Evolutionary conservation across 2,113 vertebrate genomes (phyloP), one percentile per base, ranked within the genome.

Genomic region (Prinia subflava): DNA sequence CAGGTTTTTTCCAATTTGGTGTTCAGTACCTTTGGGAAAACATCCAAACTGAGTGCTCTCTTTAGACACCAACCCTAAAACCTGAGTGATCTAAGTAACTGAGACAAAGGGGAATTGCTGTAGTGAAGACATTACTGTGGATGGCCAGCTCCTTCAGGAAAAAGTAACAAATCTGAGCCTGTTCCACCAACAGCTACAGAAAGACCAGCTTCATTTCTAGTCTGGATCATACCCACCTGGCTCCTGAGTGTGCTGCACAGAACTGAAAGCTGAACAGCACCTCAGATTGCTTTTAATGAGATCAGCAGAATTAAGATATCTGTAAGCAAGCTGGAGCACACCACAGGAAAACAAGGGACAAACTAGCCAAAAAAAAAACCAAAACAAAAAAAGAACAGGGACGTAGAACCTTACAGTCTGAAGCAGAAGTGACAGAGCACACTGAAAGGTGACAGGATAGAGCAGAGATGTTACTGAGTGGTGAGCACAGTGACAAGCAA

Each of bases 1-100:
- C 2, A 0, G 1, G 3, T 23, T 9, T 77, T 63, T 50, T 35
- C 28, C 49, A 31, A 2, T n/a, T 33, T 7, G 1, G 27, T 1
- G 20, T 23, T 68, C 30, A 41, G 19, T 4, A 12, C 24, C 44
- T 78, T 24, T 7, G 30, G n/a, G 57, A 67, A 69, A 85, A 42
- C 25, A 77, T 7, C 42, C 62, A 25, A 39, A 31, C 3, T 11
- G 4, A 77, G 33, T 0, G 0, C 27, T 56, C 27, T 56, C 10
- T 52, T 35, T 33, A 76, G 68, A 90, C 15, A 12, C 9, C 59
- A 10, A 5, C 30, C 15, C 47, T 18, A 52, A 55, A 83, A 81
- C 10, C 8, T 0, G 24, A 52, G 11, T 28, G 47, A 44, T 57
- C 11, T 5, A 37, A 68, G 12, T 18, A 60, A 49, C 0, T 60